phyloP scores from a whole-genome alignment of 2,888 invertebrate species.

The Miltochrista miniata region DNA sequence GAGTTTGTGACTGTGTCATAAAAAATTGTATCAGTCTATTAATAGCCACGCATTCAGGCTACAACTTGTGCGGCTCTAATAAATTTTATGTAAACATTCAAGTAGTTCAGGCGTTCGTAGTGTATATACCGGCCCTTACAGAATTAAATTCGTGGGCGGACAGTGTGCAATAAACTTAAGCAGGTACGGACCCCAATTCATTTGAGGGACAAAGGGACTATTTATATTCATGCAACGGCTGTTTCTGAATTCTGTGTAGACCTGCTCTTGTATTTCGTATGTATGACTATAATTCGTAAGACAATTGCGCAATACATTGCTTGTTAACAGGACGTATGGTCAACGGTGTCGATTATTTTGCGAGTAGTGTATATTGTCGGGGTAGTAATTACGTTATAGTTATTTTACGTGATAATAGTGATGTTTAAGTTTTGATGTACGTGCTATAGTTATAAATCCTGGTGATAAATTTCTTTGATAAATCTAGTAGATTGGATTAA shows the following conservation, averaged over 20 bases:
- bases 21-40: too few relatives aligned
- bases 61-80: neutral
- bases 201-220: conserved; percentile 21
- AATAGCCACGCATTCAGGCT: neutral
- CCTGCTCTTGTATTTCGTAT: neutral
- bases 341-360: neutral
- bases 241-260: conserved; percentile 9
- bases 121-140: neutral
- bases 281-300: neutral
- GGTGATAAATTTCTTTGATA: too few relatives aligned
- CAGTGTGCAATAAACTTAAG: conserved; percentile 15
- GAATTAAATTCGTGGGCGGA: conserved; percentile 4
- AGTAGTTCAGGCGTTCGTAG: neutral
- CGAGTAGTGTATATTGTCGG: neutral
- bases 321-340: neutral
- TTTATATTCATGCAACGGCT: conserved; percentile 25
- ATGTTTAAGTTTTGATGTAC: conserved; percentile 1
- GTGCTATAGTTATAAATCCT: neutral
- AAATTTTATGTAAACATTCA: too few relatives aligned
- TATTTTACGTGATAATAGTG: neutral
- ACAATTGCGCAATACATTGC: neutral
- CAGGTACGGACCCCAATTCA: conserved; percentile 22
- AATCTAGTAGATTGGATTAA: neutral
- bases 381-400: neutral
- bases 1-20: too few relatives aligned